A percentile compares a stretch with the other conserved stretches of the same genome.
Evolutionary conservation across 2,797 vertebrate species (phyloP).

Genomic region (Pantherophis alleghaniensis): DNA sequence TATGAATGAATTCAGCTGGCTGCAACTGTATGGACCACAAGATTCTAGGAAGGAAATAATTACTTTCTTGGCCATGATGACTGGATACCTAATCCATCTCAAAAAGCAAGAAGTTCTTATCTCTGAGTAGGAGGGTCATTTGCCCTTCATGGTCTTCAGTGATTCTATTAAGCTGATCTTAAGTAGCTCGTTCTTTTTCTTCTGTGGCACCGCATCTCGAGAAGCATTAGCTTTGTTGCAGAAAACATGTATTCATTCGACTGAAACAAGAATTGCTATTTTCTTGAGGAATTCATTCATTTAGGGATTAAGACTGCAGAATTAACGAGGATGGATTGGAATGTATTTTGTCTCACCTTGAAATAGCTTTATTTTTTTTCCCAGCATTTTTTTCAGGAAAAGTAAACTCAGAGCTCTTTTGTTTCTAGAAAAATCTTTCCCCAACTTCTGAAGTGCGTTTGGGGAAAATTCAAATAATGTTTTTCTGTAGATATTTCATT

Average conservation of each 20-base stretch:
- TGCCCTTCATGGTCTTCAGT: not conserved
- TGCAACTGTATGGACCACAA: not conserved
- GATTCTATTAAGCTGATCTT: not conserved
- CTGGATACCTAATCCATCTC: not conserved
- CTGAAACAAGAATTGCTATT: fast-evolving
- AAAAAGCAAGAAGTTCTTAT: not conserved
- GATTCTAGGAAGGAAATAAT: not conserved
- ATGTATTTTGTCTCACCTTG: not conserved
- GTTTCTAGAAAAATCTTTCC: not conserved
- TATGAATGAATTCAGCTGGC: not conserved
- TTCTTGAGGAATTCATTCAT: not conserved
- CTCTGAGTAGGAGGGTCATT: not conserved
- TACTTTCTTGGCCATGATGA: not conserved
- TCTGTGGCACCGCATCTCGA: not conserved
- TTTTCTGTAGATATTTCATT: not conserved
- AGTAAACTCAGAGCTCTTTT: not conserved
- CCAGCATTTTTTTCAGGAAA: not conserved
- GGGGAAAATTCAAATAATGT: not conserved
- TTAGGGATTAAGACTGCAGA: not conserved
- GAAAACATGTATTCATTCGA: not conserved
- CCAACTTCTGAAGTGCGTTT: not conserved
- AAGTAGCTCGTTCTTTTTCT: not conserved
- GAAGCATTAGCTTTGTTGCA: fast-evolving
- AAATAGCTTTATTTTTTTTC: not conserved
- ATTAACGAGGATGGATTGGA: not conserved